phyloP scores from a whole-genome alignment of 1,140 invertebrate genomes.

The Neodiprion pinetum region DNA sequence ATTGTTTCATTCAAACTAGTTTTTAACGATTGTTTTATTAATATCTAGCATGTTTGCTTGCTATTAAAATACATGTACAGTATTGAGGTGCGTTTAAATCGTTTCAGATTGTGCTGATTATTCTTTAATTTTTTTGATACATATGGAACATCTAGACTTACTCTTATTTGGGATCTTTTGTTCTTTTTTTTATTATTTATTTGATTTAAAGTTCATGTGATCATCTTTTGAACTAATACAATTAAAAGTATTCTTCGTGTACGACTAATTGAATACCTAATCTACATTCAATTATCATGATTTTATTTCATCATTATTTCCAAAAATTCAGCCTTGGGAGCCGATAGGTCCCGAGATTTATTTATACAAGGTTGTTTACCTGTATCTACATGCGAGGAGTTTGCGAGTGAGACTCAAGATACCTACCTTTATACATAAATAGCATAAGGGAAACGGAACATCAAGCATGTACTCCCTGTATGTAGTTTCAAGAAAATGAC shows the following conservation, averaged over 20 bases:
- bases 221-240: neutral
- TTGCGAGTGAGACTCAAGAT: too few species aligned
- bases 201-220: neutral
- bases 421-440: too few species aligned
- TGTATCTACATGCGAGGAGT: too few species aligned
- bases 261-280: neutral
- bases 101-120: neutral
- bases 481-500: too few species aligned
- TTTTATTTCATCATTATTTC: too few species aligned
- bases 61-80: neutral
- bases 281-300: too few species aligned
- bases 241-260: neutral
- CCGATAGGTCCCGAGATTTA: neutral
- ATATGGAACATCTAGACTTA: neutral
- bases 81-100: neutral
- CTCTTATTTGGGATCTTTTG: neutral
- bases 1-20: too few species aligned
- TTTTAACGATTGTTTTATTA: too few species aligned
- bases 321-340: too few species aligned
- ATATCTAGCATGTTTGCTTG: neutral
- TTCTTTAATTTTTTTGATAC: constrained; percentile 7
- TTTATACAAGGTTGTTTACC: too few species aligned
- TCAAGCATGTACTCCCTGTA: too few species aligned
- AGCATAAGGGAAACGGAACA: too few species aligned
- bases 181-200: constrained; percentile 2